Conservation (phyloP, 2,113 vertebrate genomes). For the Sorex fumeus region DNA sequence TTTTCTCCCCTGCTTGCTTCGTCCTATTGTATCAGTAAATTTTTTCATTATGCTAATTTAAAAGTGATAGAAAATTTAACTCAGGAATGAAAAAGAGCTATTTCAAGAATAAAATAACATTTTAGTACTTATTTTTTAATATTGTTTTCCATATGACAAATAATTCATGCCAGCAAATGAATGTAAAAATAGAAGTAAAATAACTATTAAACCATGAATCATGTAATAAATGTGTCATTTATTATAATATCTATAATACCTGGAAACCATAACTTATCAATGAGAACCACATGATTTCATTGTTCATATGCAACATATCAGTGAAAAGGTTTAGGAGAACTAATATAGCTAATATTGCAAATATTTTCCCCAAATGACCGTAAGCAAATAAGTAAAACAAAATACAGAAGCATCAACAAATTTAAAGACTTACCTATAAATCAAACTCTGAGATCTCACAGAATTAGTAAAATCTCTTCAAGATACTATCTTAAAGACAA, state of each 20-base stretch:
- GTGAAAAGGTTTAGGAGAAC: background rate
- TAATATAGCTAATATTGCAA: background rate
- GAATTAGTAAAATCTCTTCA: constrained; percentile 37
- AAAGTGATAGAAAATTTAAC: background rate
- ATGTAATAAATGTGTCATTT: background rate
- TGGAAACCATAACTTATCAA: background rate
- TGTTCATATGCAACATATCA: background rate
- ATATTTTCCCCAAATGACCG: background rate
- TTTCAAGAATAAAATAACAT: constrained; percentile 49
- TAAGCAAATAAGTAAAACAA: constrained; percentile 28
- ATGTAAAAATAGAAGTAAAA: too few relatives aligned
- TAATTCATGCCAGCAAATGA: background rate
- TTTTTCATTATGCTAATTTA: too few relatives aligned
- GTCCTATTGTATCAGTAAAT: too few relatives aligned
- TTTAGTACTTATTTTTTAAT: background rate
- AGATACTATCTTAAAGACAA: background rate
- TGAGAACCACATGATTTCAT: background rate
- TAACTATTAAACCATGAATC: background rate
- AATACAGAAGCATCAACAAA: background rate
- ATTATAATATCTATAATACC: background rate
- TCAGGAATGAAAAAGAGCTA: background rate
- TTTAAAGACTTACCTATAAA: background rate
- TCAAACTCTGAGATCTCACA: background rate
- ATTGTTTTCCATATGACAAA: constrained; percentile 17
- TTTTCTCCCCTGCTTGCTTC: background rate